Evolutionary conservation across 2,888 invertebrate genomes (phyloP), one percentile per base, ranked within the genome.

Genomic region (Oasisia sp.): DNA sequence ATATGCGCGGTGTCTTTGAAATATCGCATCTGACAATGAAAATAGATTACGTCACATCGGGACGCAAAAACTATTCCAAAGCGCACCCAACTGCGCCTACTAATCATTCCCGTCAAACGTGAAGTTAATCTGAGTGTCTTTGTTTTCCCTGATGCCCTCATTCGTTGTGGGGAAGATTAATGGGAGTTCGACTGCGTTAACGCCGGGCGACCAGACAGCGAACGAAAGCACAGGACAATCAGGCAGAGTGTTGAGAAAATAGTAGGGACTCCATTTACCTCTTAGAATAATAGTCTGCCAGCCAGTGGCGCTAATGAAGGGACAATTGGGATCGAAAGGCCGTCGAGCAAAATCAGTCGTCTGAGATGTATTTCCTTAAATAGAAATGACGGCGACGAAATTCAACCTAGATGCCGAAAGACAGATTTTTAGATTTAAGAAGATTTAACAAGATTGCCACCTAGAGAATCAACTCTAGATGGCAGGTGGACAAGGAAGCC

Each of bases 31-130:
- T 74, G 74, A n/a, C 74, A 74, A 74, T n/a, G 74, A 74, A 74
- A n/a, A 74, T n/a, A 74, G 74, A 74, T 74, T 74, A 27, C 27
- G 74, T 74, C 74, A 74, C 74, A 74, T 74, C 74, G 74, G n/a
- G 74, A 74, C n/a, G 27, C 27, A 19, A 74, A 74, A 74, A 74
- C 74, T 27, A 27, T 74, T 74, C 74, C 19, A 74, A 74, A 74
- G 27, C 74, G 19, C 74, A 74, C 27, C 27, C 74, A 74, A 74
- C 74, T 74, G 74, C 74, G 74, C 74, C 74, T 74, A 74, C 74
- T 74, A 74, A 74, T 74, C 74, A 27, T 74, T n/a, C 74, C 27
- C 74, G 74, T 74, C 74, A 74, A 74, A 74, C 27, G 27, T 74
- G 74, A 74, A 7, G 74, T 27, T 74, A 74, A 74, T 19, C 7